Percentiles rank a stretch among this genome's conserved stretches.
Conservation (phyloP, 1,140 invertebrate genomes). For the Chrysomallon squamiferum region DNA sequence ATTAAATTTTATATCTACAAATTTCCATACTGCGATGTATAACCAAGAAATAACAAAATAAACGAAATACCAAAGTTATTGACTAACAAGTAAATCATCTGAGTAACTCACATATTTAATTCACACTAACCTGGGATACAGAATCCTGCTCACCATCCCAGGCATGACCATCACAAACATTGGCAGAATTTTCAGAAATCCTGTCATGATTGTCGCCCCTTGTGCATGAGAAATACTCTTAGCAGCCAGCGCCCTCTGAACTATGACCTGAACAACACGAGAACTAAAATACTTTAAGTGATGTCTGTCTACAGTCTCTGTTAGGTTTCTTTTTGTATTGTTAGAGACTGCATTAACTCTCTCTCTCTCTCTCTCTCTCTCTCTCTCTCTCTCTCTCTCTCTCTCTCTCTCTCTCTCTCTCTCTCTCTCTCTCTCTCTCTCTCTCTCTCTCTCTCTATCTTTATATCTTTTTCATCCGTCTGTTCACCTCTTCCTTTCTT, state of each 20-base stretch:
- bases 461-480: too few species aligned
- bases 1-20: too few species aligned
- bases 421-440: too few species aligned
- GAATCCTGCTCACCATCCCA: conserved; percentile 68
- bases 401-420: too few species aligned
- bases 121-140: conserved; percentile 61
- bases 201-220: conserved; percentile 66
- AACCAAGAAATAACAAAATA: too few species aligned
- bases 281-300: neutral
- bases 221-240: conserved; percentile 68
- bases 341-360: too few species aligned
- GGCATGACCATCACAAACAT: conserved; percentile 68
- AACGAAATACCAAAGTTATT: too few species aligned
- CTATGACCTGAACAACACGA: conserved; percentile 66
- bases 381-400: neutral
- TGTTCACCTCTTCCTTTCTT: too few species aligned
- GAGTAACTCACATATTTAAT: too few species aligned
- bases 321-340: neutral
- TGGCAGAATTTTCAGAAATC: conserved; percentile 67
- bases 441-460: too few species aligned
- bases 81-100: too few species aligned
- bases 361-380: neutral
- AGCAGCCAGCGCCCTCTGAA: conserved; percentile 67
- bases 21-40: too few species aligned
- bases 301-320: neutral